Evolutionary conservation across 2,888 invertebrate species (phyloP).

Genomic region (Eupithecia subfuscata): DNA sequence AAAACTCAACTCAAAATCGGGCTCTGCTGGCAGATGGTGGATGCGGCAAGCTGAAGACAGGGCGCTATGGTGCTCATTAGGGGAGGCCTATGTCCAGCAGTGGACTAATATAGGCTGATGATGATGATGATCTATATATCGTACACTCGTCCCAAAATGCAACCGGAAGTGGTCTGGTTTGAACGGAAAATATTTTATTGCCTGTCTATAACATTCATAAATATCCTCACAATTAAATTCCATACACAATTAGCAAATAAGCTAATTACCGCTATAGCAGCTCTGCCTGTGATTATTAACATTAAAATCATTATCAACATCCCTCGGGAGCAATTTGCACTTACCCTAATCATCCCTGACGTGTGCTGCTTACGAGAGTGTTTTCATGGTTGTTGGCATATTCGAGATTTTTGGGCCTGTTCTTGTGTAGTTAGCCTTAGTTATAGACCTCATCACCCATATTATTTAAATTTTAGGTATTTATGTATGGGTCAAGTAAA

Average conservation of each 20-base stretch:
- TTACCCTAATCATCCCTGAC: constrained; percentile 40
- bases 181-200: background rate
- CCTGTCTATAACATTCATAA: background rate
- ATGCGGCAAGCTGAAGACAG: too few relatives aligned
- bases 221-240: background rate
- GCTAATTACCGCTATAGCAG: constrained; percentile 16
- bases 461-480: background rate
- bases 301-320: constrained; percentile 25
- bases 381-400: background rate
- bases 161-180: background rate
- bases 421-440: background rate
- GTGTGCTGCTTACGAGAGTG: constrained; percentile 17
- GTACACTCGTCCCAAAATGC: background rate
- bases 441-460: too few relatives aligned
- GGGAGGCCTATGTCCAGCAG: too few relatives aligned
- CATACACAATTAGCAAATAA: background rate
- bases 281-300: constrained; percentile 19
- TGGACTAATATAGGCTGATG: too few relatives aligned
- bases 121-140: too few relatives aligned
- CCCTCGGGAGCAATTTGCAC: constrained; percentile 20
- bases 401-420: background rate
- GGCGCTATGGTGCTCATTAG: too few relatives aligned
- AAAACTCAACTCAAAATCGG: too few relatives aligned
- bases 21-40: too few relatives aligned
- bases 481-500: background rate